Conservation (phyloP, 2,888 invertebrate genomes). For the Acronicta psi region DNA sequence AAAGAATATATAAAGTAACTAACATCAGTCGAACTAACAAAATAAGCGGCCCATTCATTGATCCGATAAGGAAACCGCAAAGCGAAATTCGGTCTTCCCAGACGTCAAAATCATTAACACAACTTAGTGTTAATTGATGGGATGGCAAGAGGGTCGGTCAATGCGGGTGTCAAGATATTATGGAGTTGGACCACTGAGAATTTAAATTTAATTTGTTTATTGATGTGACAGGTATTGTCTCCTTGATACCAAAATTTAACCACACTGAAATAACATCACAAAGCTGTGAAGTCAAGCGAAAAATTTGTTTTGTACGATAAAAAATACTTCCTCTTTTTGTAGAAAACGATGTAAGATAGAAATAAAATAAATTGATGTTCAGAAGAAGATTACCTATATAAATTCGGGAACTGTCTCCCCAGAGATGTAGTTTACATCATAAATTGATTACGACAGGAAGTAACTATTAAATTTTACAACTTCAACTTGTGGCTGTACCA, state of each 20-base stretch:
- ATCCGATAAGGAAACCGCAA: slow-evolving; percentile 7
- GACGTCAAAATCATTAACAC: slow-evolving; percentile 25
- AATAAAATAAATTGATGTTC: background rate
- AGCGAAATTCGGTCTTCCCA: slow-evolving; percentile 18
- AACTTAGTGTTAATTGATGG: slow-evolving; percentile 22
- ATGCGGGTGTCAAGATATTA: slow-evolving; percentile 21
- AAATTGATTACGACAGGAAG: slow-evolving; percentile 3
- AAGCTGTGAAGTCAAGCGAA: background rate
- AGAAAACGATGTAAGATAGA: too few species aligned
- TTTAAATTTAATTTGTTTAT: slow-evolving; percentile 25
- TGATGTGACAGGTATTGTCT: slow-evolving; percentile 20
- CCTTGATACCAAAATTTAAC: slow-evolving; percentile 17
- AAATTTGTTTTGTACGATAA: background rate
- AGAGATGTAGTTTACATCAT: background rate
- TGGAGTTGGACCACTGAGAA: slow-evolving; percentile 14
- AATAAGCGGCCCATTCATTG: slow-evolving; percentile 8
- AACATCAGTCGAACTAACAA: background rate
- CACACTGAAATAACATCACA: slow-evolving; percentile 9
- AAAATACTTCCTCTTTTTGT: too few species aligned
- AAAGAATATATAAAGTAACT: too few species aligned
- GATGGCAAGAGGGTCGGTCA: slow-evolving; percentile 3
- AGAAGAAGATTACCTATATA: slow-evolving; percentile 4
- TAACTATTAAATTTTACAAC: slow-evolving; percentile 4
- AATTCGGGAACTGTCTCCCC: background rate
- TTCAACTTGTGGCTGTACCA: slow-evolving; percentile 7